Evolutionary conservation across 2,888 invertebrate species (phyloP).

Genomic region (Pandemis heparana): DNA sequence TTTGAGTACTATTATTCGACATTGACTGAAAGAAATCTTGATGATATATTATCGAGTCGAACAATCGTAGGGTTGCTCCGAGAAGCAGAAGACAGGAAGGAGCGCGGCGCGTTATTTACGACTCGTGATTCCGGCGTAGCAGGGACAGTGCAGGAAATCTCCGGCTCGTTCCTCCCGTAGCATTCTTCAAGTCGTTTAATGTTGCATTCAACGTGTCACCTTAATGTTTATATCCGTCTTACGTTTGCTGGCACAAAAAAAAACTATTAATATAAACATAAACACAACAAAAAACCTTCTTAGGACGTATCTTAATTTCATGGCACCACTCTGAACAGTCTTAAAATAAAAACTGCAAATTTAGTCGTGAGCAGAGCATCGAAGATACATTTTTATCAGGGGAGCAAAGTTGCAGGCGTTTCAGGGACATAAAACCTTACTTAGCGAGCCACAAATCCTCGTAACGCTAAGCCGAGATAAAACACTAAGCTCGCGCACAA

Average conservation of each 20-base stretch:
- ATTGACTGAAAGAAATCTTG: constrained; percentile 48
- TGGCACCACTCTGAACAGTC: background rate
- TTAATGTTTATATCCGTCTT: constrained; percentile 45
- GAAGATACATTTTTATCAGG: constrained; percentile 76
- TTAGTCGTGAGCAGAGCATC: constrained; percentile 51
- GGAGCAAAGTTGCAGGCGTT: constrained; percentile 77
- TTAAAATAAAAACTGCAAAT: constrained; percentile 44
- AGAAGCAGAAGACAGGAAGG: constrained; percentile 73
- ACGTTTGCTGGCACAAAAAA: background rate
- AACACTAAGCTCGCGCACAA: constrained; percentile 81
- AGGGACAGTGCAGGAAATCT: constrained; percentile 69
- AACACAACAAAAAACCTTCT: background rate
- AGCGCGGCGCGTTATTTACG: constrained; percentile 79
- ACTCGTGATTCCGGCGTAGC: constrained; percentile 73
- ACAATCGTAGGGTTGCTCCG: constrained; percentile 63
- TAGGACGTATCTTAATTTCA: background rate
- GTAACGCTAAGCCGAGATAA: constrained; percentile 85
- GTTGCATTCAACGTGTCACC: constrained; percentile 40
- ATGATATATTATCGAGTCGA: constrained; percentile 58
- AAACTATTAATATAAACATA: background rate
- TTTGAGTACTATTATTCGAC: constrained; percentile 25
- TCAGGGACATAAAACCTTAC: constrained; percentile 83
- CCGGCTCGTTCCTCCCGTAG: constrained; percentile 58
- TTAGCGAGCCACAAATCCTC: constrained; percentile 85
- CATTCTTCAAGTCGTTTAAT: constrained; percentile 48